Percentiles rank a stretch among this genome's conserved stretches.
phyloP scores from a whole-genome alignment of 1,140 invertebrate genomes.

The Papilio xuthus region DNA sequence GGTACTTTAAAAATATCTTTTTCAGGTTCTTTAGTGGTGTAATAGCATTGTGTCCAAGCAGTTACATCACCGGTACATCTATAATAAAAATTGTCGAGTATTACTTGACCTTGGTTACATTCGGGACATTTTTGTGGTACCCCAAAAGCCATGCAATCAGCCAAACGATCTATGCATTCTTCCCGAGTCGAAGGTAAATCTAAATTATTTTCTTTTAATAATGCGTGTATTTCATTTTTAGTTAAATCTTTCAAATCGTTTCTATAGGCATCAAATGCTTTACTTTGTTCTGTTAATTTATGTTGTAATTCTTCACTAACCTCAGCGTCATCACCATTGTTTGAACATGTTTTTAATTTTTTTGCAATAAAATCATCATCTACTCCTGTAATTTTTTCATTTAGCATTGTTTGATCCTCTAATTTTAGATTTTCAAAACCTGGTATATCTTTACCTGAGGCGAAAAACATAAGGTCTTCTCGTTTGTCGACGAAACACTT shows the following conservation, averaged over 20 bases:
- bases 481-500: constrained; percentile 23
- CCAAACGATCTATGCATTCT: constrained; percentile 24
- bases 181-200: neutral
- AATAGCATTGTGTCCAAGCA: constrained; percentile 26
- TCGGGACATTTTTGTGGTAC: constrained; percentile 24
- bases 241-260: constrained; percentile 14
- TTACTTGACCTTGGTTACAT: constrained; percentile 11
- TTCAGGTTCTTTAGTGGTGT: constrained; percentile 22
- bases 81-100: constrained; percentile 22
- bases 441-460: constrained; percentile 24
- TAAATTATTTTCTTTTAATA: constrained; percentile 24
- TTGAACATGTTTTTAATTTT: constrained; percentile 17
- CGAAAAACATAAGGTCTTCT: constrained; percentile 25
- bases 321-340: neutral
- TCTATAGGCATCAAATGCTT: neutral
- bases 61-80: constrained; percentile 16
- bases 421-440: constrained; percentile 33
- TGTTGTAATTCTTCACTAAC: constrained; percentile 6
- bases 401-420: constrained; percentile 24
- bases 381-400: constrained; percentile 10
- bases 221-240: constrained; percentile 20
- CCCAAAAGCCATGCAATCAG: constrained; percentile 25
- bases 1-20: constrained; percentile 21
- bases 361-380: constrained; percentile 16
- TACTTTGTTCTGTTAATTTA: constrained; percentile 18